Base-by-base conservation (phyloP, 2,888 invertebrate species). In the Lordiphosa fenestrarum region DNA sequence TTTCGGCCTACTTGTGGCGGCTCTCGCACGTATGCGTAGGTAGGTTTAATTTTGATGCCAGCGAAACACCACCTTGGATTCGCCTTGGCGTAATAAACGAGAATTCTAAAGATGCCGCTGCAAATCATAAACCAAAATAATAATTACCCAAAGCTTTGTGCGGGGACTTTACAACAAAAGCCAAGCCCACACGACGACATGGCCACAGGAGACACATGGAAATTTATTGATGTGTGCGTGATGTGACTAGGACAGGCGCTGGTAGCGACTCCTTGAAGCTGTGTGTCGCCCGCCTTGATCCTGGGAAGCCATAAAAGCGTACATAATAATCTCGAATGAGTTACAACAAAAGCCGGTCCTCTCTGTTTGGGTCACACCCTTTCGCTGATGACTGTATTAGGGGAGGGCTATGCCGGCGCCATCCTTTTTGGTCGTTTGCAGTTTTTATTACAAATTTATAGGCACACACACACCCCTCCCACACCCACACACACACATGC, bases 361-460 rank as follows among this genome's bases (percentile, higher is more conserved):
- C 23, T 40, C 2, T 37, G 41, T 52, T 40, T n/a, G 37, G 37
- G 46, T 41, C 44, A 54, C 55, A 74, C 84, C 74, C 73, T 65
- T 73, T 71, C 70, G 53, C 73, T 71, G 85, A 82, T 83, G 81
- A 83, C 73, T 82, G 72, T 80, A 85, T 82, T 85, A 85, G 67
- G 71, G 76, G 66, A 53, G 61, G 71, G 59, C 52, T 46, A 51
- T 57, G 68, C 25, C 51, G 37, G 37, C 55, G 54, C 33, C 69
- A 61, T 62, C 66, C 75, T 66, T 71, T 69, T 67, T 46, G 85
- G 80, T 82, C 81, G 84, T 81, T 85, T 78, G 66, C 83, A 71
- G 70, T 83, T 86, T 86, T 86, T 86, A 85, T 85, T 84, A 77
- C 86, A 73, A 81, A 86, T 85, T 85, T 85, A 85, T 86, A 85